These are phyloP conservation scores for Chloroceryle inda DNA, from an alignment of 2,797 vertebrate species.

Conservation along the genomic window DNA sequence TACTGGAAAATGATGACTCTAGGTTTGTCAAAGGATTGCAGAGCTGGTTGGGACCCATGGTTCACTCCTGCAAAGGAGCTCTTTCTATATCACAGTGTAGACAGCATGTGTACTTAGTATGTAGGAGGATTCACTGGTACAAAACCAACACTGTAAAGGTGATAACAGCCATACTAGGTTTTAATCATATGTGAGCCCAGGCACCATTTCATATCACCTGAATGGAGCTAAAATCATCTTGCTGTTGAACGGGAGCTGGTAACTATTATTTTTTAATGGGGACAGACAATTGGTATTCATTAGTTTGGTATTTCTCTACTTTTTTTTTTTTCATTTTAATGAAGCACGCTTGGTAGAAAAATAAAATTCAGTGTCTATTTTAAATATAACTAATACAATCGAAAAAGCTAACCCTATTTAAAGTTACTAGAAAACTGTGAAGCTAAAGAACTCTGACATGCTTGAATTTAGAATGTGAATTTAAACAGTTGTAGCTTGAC, in stretches of 20 bases:
- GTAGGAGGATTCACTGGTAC: background rate
- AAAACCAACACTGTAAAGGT: background rate
- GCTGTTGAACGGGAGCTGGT: background rate
- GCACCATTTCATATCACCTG: background rate
- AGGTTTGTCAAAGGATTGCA: background rate
- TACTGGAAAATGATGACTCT: background rate
- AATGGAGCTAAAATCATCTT: background rate
- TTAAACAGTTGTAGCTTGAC: background rate
- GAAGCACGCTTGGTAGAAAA: background rate
- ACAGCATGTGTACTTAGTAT: background rate
- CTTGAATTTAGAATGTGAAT: background rate
- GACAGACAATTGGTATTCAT: background rate
- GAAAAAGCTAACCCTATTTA: background rate
- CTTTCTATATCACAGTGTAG: background rate
- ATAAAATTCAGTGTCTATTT: background rate
- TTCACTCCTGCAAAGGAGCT: background rate
- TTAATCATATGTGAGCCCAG: background rate
- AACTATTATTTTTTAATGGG: background rate
- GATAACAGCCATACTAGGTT: background rate
- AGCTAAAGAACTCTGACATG: background rate
- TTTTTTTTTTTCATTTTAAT: background rate
- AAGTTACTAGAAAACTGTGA: background rate
- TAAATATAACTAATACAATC: background rate
- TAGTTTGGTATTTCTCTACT: background rate
- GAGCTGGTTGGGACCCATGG: accelerated